A percentile compares a stretch with the other conserved stretches of the same genome.
phyloP scores from a whole-genome alignment of 1,140 invertebrate genomes.

The Ectropis grisescens region DNA sequence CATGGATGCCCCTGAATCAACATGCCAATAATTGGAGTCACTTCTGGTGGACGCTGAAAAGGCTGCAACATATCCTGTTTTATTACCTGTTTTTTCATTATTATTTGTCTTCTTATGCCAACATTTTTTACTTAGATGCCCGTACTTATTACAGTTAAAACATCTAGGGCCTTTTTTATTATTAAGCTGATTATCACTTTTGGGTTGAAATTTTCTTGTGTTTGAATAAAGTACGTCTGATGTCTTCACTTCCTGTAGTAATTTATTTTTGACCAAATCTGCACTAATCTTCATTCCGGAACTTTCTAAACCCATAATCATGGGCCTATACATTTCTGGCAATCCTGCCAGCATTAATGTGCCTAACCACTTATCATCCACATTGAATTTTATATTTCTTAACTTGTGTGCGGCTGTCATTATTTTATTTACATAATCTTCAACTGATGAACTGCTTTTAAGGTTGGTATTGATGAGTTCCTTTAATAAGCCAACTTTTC shows the following conservation, averaged over 20 bases:
- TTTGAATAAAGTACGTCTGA: not conserved
- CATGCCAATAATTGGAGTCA: conserved; percentile 9
- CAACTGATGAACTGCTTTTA: not conserved
- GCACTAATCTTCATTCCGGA: not conserved
- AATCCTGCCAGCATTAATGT: not conserved
- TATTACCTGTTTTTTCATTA: conserved; percentile 12
- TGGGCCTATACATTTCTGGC: not conserved
- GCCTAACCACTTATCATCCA: not conserved
- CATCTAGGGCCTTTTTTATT: conserved; percentile 10
- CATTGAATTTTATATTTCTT: conserved; percentile 1
- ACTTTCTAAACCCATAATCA: not conserved
- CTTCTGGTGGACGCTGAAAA: conserved; percentile 15
- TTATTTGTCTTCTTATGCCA: conserved; percentile 14
- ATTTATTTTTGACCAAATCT: not conserved
- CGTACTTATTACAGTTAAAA: conserved; percentile 25
- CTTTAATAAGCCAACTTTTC: not conserved
- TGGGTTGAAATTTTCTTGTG: not conserved
- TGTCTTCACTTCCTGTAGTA: not conserved
- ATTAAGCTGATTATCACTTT: not conserved
- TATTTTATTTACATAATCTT: not conserved
- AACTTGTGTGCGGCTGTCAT: not conserved
- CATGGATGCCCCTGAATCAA: conserved; percentile 20
- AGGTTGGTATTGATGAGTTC: not conserved
- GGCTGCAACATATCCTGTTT: conserved; percentile 16
- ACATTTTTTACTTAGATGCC: conserved; percentile 23